These are phyloP conservation scores for Corynorhinus townsendii DNA, from an alignment of 2,113 vertebrate genomes.

Conservation along the genomic window DNA sequence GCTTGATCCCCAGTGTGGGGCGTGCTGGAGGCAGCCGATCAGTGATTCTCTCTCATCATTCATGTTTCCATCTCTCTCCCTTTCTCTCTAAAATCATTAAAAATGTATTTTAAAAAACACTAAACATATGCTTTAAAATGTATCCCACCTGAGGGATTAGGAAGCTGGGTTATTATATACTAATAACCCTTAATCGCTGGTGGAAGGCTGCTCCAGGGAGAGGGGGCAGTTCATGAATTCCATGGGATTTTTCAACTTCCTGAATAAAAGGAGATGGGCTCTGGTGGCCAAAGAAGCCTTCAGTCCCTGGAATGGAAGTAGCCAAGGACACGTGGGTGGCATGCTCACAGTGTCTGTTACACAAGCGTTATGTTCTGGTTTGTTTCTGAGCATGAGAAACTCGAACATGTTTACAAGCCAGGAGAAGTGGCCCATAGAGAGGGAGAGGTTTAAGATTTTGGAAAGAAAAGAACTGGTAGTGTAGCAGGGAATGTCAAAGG, in stretches of 20 bases:
- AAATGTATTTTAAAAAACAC: too few species aligned
- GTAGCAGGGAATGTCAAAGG: background rate
- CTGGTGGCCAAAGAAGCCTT: background rate
- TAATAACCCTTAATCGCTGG: background rate
- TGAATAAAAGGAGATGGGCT: background rate
- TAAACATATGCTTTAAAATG: background rate
- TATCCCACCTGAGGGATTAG: background rate
- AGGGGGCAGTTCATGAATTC: background rate
- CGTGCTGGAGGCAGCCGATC: too few species aligned
- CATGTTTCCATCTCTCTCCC: too few species aligned
- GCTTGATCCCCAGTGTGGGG: too few species aligned
- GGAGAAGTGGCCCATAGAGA: background rate
- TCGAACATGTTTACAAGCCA: background rate
- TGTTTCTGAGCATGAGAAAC: background rate
- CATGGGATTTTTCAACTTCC: background rate
- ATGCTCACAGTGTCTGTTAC: background rate
- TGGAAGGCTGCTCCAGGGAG: background rate
- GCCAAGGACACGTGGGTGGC: background rate
- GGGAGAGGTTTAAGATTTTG: background rate
- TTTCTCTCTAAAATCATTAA: too few species aligned
- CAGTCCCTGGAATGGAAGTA: background rate
- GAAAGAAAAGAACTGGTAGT: background rate
- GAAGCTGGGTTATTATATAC: background rate
- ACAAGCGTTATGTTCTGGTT: background rate
- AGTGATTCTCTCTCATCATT: too few species aligned